Base-by-base conservation (phyloP, 2,113 vertebrate species). In the Sitta europaea region DNA sequence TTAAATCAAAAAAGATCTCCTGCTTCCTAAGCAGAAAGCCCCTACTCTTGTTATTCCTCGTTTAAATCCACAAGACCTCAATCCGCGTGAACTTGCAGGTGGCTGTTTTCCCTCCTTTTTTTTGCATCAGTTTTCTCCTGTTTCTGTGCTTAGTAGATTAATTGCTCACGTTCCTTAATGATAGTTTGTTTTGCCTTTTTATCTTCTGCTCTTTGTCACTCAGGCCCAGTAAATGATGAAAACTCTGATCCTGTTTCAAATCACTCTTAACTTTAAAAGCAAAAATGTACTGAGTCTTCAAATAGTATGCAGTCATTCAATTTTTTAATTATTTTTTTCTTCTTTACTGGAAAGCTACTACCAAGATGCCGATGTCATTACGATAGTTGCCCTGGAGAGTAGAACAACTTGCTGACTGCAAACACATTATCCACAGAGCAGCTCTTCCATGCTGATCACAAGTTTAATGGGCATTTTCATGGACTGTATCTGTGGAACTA, bases 221-320 rank as follows among this genome's bases (percentile, higher is more conserved):
- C 18, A 29, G 59, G 35, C 8, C 68, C 50, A 80, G 45, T 9
- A 94, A 86, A 86, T 31, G 38, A 91, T 72, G 17, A 78, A 62
- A 94, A 90, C 36, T 71, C 48, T 81, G 43, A 79, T 59, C 29
- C 79, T 84, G 80, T 78, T 94, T 88, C 75, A 94, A 78, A 89
- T 68, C 29, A 59, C 71, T 27, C n/a, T 51, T 28, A 76, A 76
- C 36, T 63, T 86, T 43, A 51, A 88, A 75, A 80, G 31, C 21
- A 94, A 85, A 95, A 81, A 81, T 33, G 36, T 27, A 80, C 53
- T 9, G 20, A 55, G 15, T 73, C 62, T 65, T 92, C 81, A 96
- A 51, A 73, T 35, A 77, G 24, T 47, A 65, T 11, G 59, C 27
- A 68, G 40, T 51, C 21, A 76, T 75, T 67, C 25, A 0, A 53